Evolutionary conservation across 2,888 invertebrate genomes (phyloP).

Genomic region (Coleophora flavipennella): DNA sequence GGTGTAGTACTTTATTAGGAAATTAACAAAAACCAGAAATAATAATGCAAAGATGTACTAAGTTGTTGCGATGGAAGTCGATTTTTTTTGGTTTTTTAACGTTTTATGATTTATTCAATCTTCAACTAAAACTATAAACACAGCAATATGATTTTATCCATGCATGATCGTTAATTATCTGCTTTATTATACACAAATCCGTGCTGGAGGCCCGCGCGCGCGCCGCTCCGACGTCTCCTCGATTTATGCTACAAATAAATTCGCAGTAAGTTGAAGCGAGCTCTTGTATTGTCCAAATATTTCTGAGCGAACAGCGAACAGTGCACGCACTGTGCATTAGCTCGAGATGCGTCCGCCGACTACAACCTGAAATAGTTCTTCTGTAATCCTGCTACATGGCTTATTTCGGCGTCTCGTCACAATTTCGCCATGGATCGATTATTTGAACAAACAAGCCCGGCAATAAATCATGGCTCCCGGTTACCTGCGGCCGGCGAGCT

Average conservation of each 20-base stretch:
- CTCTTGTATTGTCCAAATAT: slow-evolving; percentile 53
- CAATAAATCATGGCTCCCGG: slow-evolving; percentile 67
- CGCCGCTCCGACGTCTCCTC: slow-evolving; percentile 23
- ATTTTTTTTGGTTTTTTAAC: no score
- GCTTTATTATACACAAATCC: slow-evolving; percentile 9
- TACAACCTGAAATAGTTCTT: slow-evolving; percentile 26
- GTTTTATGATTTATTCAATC: slow-evolving; percentile 1
- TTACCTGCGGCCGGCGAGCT: slow-evolving; percentile 63
- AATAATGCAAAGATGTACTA: no score
- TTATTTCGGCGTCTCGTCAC: slow-evolving; percentile 23
- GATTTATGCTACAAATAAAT: slow-evolving; percentile 47
- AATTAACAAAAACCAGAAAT: no score
- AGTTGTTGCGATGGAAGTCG: no score
- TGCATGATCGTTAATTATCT: slow-evolving; percentile 1
- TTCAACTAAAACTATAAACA: slow-evolving; percentile 3
- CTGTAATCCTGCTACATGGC: slow-evolving; percentile 18
- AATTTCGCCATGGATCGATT: slow-evolving; percentile 55
- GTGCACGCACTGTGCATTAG: slow-evolving; percentile 50
- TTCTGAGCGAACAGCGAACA: slow-evolving; percentile 28
- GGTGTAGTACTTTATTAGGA: no score
- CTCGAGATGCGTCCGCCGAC: slow-evolving; percentile 36
- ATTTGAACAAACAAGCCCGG: slow-evolving; percentile 65
- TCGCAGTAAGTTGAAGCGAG: slow-evolving; percentile 47
- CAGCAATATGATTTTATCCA: slow-evolving; percentile 1
- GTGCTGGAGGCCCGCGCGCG: no score